Base-by-base conservation (phyloP, 2,888 invertebrate genomes). In the Yponomeuta malinellus region DNA sequence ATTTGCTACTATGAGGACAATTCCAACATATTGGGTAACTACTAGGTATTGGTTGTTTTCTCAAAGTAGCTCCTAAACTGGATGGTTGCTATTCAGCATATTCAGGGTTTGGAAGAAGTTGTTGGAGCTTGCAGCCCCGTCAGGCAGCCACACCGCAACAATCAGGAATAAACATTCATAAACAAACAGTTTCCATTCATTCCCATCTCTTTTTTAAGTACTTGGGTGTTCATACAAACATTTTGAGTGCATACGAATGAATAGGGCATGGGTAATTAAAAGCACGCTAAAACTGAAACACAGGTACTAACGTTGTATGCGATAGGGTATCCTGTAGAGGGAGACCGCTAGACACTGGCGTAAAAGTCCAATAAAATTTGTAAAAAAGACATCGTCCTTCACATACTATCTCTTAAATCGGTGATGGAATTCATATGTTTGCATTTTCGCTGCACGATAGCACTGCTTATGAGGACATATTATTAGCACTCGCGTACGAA, bases 361-460 rank as follows among this genome's bases (percentile, higher is more conserved):
- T 78, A 81, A 76, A 70, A 81, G 77, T 79, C 77, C 75, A 76
- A 75, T 77, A 73, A 76, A 78, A 74, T 78, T 74, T 78, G 74
- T 71, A 78, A 33, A 76, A 74, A 76, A 79, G 73, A 78, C 87
- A 87, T 83, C 75, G 78, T 84, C 76, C 75, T 76, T 76, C 74
- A 72, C 75, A 78, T 74, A 77, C 79, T 82, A 82, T 81, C 80
- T 85, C 81, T 82, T 81, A 75, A 80, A 84, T 78, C 80, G 77
- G 73, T 81, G 79, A 77, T 80, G 79, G 73, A 79, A 81, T 74
- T 74, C 76, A 72, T 80, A 77, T 71, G 77, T 76, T 78, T 79
- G 76, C 84, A 84, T 83, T 78, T 77, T 84, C 74, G 74, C 73
- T 71, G 74, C 72, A 77, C 74, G 75, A n/a, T 12, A 52, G 23